A percentile compares a stretch with the other conserved stretches of the same genome.
phyloP scores from a whole-genome alignment of 1,140 invertebrate species.

The Neoseiulus cucumeris region DNA sequence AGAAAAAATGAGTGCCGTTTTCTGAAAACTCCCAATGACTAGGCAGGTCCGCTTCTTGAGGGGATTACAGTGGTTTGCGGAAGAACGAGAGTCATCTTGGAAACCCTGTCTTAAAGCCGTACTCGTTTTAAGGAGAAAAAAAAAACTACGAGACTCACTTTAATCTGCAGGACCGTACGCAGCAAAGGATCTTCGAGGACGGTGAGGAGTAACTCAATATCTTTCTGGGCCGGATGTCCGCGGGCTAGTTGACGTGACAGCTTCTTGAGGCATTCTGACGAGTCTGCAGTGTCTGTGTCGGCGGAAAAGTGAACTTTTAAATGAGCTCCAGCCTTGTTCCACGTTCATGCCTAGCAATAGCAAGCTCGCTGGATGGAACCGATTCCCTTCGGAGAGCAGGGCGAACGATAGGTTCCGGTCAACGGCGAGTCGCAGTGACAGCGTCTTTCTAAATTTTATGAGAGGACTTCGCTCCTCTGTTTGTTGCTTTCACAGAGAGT shows the following conservation, averaged over 20 bases:
- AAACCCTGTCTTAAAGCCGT: no score
- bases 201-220: neutral
- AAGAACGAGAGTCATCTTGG: no score
- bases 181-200: neutral
- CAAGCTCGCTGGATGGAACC: neutral
- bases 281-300: neutral
- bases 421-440: neutral
- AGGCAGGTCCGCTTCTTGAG: no score
- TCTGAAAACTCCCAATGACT: no score
- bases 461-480: neutral
- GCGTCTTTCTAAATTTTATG: neutral
- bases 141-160: neutral
- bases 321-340: neutral
- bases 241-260: slow-evolving; percentile 4
- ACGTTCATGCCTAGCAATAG: neutral
- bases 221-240: neutral
- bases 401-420: neutral
- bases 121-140: no score
- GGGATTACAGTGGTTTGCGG: no score
- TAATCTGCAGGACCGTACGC: neutral
- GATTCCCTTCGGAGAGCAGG: neutral
- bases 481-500: no score
- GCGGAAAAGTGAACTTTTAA: slow-evolving; percentile 6
- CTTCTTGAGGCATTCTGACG: slow-evolving; percentile 13
- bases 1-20: no score